Percentiles rank a stretch among this genome's conserved stretches.
Conservation (phyloP, 1,140 invertebrate genomes). For the Littorina saxatilis region DNA sequence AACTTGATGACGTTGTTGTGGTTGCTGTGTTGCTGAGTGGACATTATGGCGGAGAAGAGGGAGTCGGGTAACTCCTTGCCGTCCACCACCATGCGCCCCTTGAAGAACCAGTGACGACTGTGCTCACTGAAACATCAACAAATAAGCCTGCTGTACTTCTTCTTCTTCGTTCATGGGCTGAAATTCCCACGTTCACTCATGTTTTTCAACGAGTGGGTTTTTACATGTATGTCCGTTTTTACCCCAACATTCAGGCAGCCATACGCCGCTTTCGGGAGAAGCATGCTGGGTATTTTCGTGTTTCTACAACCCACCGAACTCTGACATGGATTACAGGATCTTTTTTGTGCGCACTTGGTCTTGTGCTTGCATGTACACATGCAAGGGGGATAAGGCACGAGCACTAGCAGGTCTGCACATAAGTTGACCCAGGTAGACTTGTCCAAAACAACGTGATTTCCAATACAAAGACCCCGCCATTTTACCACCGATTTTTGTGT, state of each 20-base stretch:
- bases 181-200: too few relatives aligned
- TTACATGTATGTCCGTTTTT: too few relatives aligned
- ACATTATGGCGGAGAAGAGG: constrained; percentile 94
- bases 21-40: constrained; percentile 88
- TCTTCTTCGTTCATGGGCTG: too few relatives aligned
- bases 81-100: constrained; percentile 92
- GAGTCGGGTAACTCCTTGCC: constrained; percentile 86
- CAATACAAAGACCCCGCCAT: not conserved
- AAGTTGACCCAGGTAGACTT: not conserved
- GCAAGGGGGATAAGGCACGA: not conserved
- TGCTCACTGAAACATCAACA: constrained; percentile 73
- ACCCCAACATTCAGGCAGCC: too few relatives aligned
- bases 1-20: constrained; percentile 98
- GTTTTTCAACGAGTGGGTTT: too few relatives aligned
- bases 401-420: too few relatives aligned
- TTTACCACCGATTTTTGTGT: not conserved
- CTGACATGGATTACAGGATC: too few relatives aligned
- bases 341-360: too few relatives aligned
- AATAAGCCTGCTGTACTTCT: not conserved
- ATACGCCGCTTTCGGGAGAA: too few relatives aligned
- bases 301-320: too few relatives aligned
- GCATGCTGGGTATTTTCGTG: too few relatives aligned
- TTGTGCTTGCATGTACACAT: too few relatives aligned
- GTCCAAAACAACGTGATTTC: not conserved
- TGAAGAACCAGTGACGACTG: constrained; percentile 80